A percentile compares a stretch with the other conserved stretches of the same genome.
phyloP scores from a whole-genome alignment of 2,888 invertebrate genomes.

The Ornithoptera alexandrae region DNA sequence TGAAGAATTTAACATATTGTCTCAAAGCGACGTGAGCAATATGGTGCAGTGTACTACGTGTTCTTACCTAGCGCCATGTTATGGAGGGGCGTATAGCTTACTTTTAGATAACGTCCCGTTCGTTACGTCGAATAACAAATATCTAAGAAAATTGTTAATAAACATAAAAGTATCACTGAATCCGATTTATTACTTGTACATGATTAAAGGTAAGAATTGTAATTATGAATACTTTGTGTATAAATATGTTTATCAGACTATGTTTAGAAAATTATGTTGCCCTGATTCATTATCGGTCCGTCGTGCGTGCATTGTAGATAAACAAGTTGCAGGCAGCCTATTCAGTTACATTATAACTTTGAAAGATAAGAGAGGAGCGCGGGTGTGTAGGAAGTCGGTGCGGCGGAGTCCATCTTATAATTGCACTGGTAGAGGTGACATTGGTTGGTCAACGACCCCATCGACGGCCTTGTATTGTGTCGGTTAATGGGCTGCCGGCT shows the following conservation, averaged over 20 bases:
- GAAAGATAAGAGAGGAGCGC: slow-evolving; percentile 35
- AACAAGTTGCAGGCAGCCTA: slow-evolving; percentile 39
- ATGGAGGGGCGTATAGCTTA: too few species aligned
- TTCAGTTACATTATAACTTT: slow-evolving; percentile 32
- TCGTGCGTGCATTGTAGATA: slow-evolving; percentile 45
- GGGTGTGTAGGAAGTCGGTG: slow-evolving; percentile 36
- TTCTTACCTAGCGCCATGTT: too few species aligned
- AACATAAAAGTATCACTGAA: background rate
- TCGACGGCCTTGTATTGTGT: slow-evolving; percentile 46
- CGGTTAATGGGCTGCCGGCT: slow-evolving; percentile 40
- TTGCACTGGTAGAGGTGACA: slow-evolving; percentile 68
- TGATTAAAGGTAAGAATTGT: background rate
- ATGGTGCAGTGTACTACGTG: too few species aligned
- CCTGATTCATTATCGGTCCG: slow-evolving; percentile 31
- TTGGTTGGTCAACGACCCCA: slow-evolving; percentile 64
- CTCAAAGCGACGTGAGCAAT: too few species aligned
- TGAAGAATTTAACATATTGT: too few species aligned
- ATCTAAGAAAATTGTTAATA: background rate
- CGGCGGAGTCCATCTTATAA: slow-evolving; percentile 47
- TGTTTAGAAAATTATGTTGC: slow-evolving; percentile 18
- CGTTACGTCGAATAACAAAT: too few species aligned
- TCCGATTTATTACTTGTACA: background rate
- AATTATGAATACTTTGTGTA: background rate
- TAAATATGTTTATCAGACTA: slow-evolving; percentile 21
- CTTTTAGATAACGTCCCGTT: too few species aligned